A percentile compares a stretch with the other conserved stretches of the same genome.
These are phyloP conservation scores for Astreopora myriophthalma DNA, from an alignment of 64 coral and sea anemone genomes.

Conservation along the genomic window DNA sequence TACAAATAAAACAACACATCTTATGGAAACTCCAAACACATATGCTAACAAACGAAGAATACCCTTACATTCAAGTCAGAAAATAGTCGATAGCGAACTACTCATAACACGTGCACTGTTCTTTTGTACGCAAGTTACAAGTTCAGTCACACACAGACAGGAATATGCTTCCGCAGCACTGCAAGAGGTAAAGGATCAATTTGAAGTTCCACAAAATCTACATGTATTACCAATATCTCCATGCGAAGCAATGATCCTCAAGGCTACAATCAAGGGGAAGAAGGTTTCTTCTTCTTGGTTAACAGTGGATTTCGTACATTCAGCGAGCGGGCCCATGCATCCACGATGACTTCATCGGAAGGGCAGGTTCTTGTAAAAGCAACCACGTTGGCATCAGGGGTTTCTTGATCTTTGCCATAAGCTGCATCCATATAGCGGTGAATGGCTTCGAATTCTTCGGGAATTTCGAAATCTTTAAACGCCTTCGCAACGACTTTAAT, in stretches of 20 bases:
- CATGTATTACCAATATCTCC: background rate
- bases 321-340: constrained; percentile 41
- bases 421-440: constrained; percentile 67
- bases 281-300: background rate
- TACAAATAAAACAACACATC: background rate
- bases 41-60: background rate
- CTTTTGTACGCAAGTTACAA: background rate
- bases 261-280: background rate
- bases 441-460: constrained; percentile 59
- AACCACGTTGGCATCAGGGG: background rate
- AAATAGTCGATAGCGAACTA: background rate
- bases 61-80: background rate
- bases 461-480: constrained; percentile 74
- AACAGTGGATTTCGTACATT: background rate
- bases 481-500: constrained; percentile 61
- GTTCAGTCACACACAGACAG: background rate
- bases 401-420: background rate
- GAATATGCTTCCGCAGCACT: background rate
- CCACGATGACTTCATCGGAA: constrained; percentile 49
- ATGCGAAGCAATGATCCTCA: background rate
- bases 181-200: background rate
- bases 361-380: constrained; percentile 62
- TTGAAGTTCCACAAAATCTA: background rate
- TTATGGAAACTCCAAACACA: background rate
- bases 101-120: constrained; percentile 1